Conservation (phyloP, 1,140 invertebrate genomes). For the Nomia melanderi region DNA sequence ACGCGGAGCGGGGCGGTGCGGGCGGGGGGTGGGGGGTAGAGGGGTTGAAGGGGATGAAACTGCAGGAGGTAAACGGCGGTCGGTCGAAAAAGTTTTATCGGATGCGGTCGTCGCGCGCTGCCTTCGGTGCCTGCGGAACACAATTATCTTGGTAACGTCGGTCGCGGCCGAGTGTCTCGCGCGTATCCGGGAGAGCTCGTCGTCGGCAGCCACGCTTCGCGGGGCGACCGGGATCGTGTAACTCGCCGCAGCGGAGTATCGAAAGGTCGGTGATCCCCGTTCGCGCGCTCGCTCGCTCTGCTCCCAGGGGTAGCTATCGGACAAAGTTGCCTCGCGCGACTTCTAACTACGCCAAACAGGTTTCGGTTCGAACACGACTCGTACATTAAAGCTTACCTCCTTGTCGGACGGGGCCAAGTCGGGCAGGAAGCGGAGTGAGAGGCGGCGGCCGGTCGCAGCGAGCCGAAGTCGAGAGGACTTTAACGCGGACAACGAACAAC, state of each 20-base stretch:
- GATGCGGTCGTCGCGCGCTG: slow-evolving; percentile 70
- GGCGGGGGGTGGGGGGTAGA: too few relatives aligned
- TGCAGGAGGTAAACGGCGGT: slow-evolving; percentile 1
- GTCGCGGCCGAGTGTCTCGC: slow-evolving; percentile 45
- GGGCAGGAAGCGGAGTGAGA: not conserved
- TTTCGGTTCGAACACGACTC: slow-evolving; percentile 75
- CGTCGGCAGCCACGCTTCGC: not conserved
- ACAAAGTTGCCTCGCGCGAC: slow-evolving; percentile 60
- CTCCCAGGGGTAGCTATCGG: slow-evolving; percentile 47
- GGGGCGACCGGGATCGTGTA: slow-evolving; percentile 25
- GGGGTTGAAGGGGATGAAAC: too few relatives aligned
- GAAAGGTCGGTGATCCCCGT: slow-evolving; percentile 54
- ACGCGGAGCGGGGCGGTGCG: too few relatives aligned
- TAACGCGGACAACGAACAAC: too few relatives aligned
- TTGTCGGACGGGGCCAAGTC: slow-evolving; percentile 50
- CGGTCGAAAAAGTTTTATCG: slow-evolving; percentile 73
- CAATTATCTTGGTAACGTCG: slow-evolving; percentile 73
- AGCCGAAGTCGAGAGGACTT: not conserved
- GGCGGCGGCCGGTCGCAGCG: slow-evolving; percentile 24
- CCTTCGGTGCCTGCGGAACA: slow-evolving; percentile 65
- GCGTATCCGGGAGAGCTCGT: slow-evolving; percentile 12
- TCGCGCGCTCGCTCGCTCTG: slow-evolving; percentile 16
- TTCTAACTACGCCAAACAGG: slow-evolving; percentile 73
- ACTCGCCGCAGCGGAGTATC: slow-evolving; percentile 55
- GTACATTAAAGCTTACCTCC: slow-evolving; percentile 75